Conservation (phyloP, 2,113 vertebrate genomes). For the Bubo bubo region DNA sequence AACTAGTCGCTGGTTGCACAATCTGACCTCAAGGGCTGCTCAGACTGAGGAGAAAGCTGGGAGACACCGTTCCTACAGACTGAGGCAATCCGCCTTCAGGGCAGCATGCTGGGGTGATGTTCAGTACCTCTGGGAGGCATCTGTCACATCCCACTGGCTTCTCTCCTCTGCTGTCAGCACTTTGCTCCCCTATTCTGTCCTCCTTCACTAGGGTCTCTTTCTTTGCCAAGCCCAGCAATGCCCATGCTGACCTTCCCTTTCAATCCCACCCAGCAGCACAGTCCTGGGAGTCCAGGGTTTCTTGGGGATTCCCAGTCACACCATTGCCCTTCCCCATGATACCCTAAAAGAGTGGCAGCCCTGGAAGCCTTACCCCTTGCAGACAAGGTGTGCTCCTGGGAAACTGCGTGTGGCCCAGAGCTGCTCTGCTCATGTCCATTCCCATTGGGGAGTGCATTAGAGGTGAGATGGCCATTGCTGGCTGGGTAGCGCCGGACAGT, state of each 20-base stretch:
- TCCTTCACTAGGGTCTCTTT: not conserved
- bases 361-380: slow-evolving; percentile 79
- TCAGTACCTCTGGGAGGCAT: not conserved
- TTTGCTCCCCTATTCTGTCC: not conserved
- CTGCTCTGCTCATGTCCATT: slow-evolving; percentile 67
- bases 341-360: not conserved
- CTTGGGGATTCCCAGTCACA: not conserved
- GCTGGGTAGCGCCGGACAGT: slow-evolving; percentile 88
- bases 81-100: not conserved
- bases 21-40: not conserved
- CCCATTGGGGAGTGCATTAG: slow-evolving; percentile 83
- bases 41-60: not conserved
- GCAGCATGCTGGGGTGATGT: not conserved
- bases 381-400: slow-evolving; percentile 69
- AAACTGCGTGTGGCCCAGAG: slow-evolving; percentile 41
- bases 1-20: not conserved
- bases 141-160: not conserved
- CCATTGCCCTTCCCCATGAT: not conserved
- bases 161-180: not conserved
- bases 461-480: slow-evolving; percentile 79
- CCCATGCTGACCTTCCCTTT: not conserved
- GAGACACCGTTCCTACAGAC: not conserved
- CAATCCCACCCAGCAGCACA: not conserved
- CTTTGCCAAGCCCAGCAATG: not conserved
- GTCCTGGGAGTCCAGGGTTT: not conserved